Evolutionary conservation across 1,140 invertebrate species (phyloP).

Genomic region (Polypedilum pembai): DNA sequence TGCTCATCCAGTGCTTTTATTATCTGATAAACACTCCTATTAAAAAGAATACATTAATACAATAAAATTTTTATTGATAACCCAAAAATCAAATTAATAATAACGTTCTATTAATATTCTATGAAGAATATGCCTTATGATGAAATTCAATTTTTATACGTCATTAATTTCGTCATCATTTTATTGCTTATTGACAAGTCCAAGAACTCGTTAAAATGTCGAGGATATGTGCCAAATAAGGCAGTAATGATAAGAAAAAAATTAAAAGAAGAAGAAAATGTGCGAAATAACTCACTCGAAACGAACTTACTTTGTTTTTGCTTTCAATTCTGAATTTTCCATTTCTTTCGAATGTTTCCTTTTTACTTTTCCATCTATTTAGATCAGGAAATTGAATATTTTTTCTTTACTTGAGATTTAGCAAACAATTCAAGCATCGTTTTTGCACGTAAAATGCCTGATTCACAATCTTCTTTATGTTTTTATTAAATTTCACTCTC

Average conservation of each 20-base stretch:
- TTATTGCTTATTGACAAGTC: neutral
- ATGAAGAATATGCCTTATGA: too few species aligned
- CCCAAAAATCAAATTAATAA: too few species aligned
- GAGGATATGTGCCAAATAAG: neutral
- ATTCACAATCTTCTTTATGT: too few species aligned
- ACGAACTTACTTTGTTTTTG: neutral
- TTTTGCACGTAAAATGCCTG: neutral
- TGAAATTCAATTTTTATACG: neutral
- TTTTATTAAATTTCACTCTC: too few species aligned
- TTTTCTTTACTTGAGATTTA: neutral
- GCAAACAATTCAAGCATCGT: neutral
- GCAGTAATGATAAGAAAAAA: too few species aligned
- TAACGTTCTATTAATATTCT: too few species aligned
- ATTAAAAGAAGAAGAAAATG: neutral
- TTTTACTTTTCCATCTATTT: neutral
- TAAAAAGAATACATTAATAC: neutral
- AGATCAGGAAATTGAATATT: conserved; percentile 15
- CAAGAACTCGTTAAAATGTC: too few species aligned
- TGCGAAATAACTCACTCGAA: neutral
- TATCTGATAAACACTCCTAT: conserved; percentile 45
- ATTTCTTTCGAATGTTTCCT: neutral
- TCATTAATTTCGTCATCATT: conserved; percentile 13
- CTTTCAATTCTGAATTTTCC: conserved; percentile 18
- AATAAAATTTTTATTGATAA: neutral
- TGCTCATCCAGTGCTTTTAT: conserved; percentile 46